phyloP scores from a whole-genome alignment of 2,797 vertebrate genomes.

The Coregonus suidteri region DNA sequence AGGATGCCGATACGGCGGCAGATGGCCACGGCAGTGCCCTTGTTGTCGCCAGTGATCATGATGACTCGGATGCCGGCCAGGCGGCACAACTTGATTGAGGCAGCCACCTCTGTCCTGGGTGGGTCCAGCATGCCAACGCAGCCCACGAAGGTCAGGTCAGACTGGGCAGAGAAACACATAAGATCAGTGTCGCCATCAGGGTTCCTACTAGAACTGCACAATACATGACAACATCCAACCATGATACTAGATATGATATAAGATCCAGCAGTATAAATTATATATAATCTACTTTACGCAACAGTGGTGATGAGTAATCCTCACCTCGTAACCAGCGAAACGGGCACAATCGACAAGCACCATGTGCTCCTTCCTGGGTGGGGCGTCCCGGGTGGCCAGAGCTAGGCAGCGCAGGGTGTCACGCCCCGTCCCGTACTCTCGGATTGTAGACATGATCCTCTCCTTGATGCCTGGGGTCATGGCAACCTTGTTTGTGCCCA shows the following conservation, averaged over 20 bases:
- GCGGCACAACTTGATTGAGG: constrained; percentile 91
- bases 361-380: constrained; percentile 90
- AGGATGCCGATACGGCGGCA: constrained; percentile 96
- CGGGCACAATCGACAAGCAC: constrained; percentile 84
- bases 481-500: constrained; percentile 85
- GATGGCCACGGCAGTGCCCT: constrained; percentile 96
- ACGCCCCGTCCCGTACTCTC: constrained; percentile 93
- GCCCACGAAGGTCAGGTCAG: constrained; percentile 93
- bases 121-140: constrained; percentile 98
- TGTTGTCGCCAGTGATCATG: constrained; percentile 98
- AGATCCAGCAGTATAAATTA: neutral
- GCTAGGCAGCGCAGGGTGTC: constrained; percentile 94
- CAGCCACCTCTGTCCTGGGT: constrained; percentile 90
- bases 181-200: too few relatives aligned
- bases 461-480: constrained; percentile 86
- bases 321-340: constrained; percentile 92
- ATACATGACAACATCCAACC: neutral
- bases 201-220: neutral
- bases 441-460: constrained; percentile 92
- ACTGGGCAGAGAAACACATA: constrained; percentile 68
- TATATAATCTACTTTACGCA: neutral
- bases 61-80: constrained; percentile 95
- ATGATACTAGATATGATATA: neutral
- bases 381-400: constrained; percentile 91
- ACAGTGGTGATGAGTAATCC: neutral